A percentile compares a stretch with the other conserved stretches of the same genome.
Evolutionary conservation across 2,888 invertebrate species (phyloP).

Genomic region (Oxycera nigricornis): DNA sequence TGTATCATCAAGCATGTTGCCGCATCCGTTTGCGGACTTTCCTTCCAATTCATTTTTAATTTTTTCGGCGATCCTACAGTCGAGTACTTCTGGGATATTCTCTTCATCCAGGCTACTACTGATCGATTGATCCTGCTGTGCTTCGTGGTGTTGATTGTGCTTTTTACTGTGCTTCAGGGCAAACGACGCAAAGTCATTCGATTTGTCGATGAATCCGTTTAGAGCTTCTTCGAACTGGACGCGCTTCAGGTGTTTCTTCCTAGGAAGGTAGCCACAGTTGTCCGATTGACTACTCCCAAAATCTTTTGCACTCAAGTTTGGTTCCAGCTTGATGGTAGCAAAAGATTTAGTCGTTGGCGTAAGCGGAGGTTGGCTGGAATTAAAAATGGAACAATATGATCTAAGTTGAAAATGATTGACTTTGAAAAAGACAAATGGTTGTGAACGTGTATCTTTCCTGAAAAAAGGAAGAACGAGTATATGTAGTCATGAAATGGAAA

Average conservation of each 20-base stretch:
- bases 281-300: constrained; percentile 54
- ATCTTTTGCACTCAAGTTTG: constrained; percentile 60
- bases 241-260: constrained; percentile 57
- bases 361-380: constrained; percentile 56
- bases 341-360: constrained; percentile 59
- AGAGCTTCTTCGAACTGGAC: constrained; percentile 60
- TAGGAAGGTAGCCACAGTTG: constrained; percentile 47
- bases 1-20: constrained; percentile 43
- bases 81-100: constrained; percentile 59
- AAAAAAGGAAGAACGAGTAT: too few species aligned
- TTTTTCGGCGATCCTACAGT: constrained; percentile 62
- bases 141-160: constrained; percentile 51
- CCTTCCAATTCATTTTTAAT: constrained; percentile 61
- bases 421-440: too few species aligned
- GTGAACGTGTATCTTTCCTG: too few species aligned
- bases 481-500: too few species aligned
- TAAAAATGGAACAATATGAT: constrained; percentile 11
- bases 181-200: constrained; percentile 53
- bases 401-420: too few species aligned
- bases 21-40: constrained; percentile 52
- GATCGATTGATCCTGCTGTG: constrained; percentile 51
- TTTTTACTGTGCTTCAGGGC: constrained; percentile 52
- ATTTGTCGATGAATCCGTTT: constrained; percentile 53
- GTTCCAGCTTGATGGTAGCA: constrained; percentile 60
- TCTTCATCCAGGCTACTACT: constrained; percentile 50